Evolutionary conservation across 2,113 vertebrate genomes (phyloP), one percentile per base, ranked within the genome.

Genomic region (Megaceryle torquata): DNA sequence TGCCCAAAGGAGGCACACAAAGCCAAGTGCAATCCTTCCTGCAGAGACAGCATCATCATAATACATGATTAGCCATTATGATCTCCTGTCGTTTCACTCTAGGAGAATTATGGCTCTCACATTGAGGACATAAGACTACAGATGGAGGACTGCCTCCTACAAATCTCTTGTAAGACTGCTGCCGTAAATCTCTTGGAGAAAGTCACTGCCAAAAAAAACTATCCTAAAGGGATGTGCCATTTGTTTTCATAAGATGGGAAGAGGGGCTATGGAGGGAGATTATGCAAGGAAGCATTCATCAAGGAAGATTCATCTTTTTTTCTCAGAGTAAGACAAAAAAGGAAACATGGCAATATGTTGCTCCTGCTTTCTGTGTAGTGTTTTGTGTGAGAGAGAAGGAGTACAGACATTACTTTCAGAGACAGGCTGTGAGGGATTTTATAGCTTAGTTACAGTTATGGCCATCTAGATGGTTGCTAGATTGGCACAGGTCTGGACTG

Each of bases 121-220:
- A 94, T 51, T 65, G 95, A 96, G 77, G 85, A 97, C 91, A 60
- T 96, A 95, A 96, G 89, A 89, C 96, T 98, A 94, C 95, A 97
- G 97, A 88, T 92, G 26, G 95, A 97, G 91, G 78, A 82, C 91
- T 97, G 89, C 92, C 97, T 96, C 97, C 95, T 94, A 95, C 98
- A 98, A 97, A 97, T 98, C 96, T 98, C 91, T 96, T 88, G 85
- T 90, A 97, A 97, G 95, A 93, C 94, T 98, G 94, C 87, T 96
- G 81, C 94, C 79, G 95, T 98, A 98, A 98, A 98, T 98, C 96
- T 98, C 61, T 4, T 71, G 63, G 68, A 96, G 83, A 93, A 90
- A 97, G 82, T 97, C 91, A 93, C 94, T 95, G 95, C 91, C 79
- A 91, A 77, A 95, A 95, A 95, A 89, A 63, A 24, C 43, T 76